Base-by-base conservation (phyloP, 2,113 vertebrate genomes). In the Phaethornis superciliosus region DNA sequence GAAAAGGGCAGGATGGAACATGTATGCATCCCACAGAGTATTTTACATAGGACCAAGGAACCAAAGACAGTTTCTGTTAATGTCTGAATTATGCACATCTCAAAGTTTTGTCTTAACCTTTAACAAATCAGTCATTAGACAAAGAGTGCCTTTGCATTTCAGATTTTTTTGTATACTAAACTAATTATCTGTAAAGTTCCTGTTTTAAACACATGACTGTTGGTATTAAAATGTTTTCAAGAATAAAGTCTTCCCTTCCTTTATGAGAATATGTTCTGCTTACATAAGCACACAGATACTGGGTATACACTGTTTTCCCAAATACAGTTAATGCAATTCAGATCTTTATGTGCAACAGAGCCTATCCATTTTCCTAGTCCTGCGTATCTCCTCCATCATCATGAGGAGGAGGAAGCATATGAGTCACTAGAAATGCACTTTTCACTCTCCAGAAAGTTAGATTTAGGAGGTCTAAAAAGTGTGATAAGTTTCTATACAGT, bases 291-390 rank as follows among this genome's bases (percentile, higher is more conserved):
- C 32, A 44, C 4, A 51, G 59, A 77, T 88, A 58, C n/a, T 42
- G 52, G 8, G 26, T 80, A 59, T 56, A 72, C 94, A 88, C 3
- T 15, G 26, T 88, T 88, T 80, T 55, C 71, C 42, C 55, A 40
- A 63, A 90, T 80, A 63, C 23, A 88, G 55, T 33, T 82, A 76
- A 80, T 90, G 71, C 40, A 89, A 85, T 91, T 91, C 59, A 83
- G 77, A 88, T 44, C 40, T 71, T 68, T 44, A 22, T 16, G 44
- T 65, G 83, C 88, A 93, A 86, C 19, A 86, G 30, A 89, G 47
- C 71, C 77, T n/a, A 89, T 37, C 42, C 33, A 9, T 90, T 88
- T 95, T 79, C 54, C 44, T 70, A 71, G 67, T 81, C 69, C 65
- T 79, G 11, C 58, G 32, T 76, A 64, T 81, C 37, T 27, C 77